Percentiles rank a stretch among this genome's conserved stretches.
Conservation (phyloP, 2,113 vertebrate species). For the Sphaerodactylus townsendi region DNA sequence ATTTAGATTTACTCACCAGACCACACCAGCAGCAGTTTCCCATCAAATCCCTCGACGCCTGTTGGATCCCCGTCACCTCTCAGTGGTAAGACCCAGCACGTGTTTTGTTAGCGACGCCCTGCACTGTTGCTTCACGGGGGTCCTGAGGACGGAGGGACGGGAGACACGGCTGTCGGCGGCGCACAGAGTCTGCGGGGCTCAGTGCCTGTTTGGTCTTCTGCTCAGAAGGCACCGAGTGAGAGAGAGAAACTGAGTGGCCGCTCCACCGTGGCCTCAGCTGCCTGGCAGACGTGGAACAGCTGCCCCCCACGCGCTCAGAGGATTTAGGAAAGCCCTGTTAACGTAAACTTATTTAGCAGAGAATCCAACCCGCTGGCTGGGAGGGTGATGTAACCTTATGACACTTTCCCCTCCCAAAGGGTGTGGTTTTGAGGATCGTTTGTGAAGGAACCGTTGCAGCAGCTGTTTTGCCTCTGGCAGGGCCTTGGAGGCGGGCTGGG, state of each 20-base stretch:
- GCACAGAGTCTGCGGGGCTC: too few relatives aligned
- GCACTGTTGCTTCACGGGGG: neutral
- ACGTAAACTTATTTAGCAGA: constrained; percentile 79
- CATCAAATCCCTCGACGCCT: constrained; percentile 96
- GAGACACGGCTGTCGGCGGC: neutral
- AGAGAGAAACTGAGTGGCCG: constrained; percentile 49
- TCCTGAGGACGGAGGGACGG: neutral
- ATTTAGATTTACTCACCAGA: constrained; percentile 98
- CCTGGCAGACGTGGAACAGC: constrained; percentile 90
- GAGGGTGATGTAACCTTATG: constrained; percentile 73
- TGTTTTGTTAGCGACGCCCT: constrained; percentile 9
- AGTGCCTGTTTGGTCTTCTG: too few relatives aligned
- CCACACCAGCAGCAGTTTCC: constrained; percentile 98
- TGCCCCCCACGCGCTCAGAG: constrained; percentile 80
- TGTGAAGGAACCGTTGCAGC: constrained; percentile 26
- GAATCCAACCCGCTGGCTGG: constrained; percentile 72
- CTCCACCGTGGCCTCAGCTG: constrained; percentile 85
- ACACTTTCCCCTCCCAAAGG: constrained; percentile 54
- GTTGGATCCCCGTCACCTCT: constrained; percentile 96
- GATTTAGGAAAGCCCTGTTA: constrained; percentile 82
- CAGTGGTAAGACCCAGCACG: constrained; percentile 79
- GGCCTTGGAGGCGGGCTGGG: neutral
- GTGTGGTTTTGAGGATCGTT: constrained; percentile 58
- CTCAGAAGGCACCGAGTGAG: too few relatives aligned
- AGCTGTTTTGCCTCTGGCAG: neutral